Conservation (phyloP, 2,797 vertebrate species). For the Arctocebus calabarensis region DNA sequence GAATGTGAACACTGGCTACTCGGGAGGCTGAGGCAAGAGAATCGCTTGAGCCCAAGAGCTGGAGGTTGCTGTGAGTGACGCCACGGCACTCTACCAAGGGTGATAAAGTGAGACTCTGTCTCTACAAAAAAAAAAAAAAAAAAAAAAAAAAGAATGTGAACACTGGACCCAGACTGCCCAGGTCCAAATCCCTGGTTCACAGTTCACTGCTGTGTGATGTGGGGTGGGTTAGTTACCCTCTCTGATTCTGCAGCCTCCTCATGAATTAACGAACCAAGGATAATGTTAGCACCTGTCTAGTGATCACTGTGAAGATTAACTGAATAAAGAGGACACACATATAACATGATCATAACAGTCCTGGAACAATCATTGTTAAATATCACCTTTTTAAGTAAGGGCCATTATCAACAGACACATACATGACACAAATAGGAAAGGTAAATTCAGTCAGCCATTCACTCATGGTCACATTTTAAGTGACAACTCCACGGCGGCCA, state of each 20-base stretch:
- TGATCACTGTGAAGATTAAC: not conserved
- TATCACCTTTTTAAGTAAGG: not conserved
- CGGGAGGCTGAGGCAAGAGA: too few relatives aligned
- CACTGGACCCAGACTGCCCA: not conserved
- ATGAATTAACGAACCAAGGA: not conserved
- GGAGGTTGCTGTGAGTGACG: too few relatives aligned
- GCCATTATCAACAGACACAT: not conserved
- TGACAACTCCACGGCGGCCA: not conserved
- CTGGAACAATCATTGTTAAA: not conserved
- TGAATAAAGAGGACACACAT: too few relatives aligned
- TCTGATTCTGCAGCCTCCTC: not conserved
- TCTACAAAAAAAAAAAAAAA: not conserved
- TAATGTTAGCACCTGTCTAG: accelerated
- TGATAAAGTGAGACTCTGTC: not conserved
- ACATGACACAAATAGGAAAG: not conserved
- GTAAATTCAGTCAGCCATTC: not conserved
- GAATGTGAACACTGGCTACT: not conserved
- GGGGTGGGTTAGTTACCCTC: not conserved
- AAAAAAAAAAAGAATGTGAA: not conserved
- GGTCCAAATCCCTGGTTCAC: not conserved
- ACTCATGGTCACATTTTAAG: not conserved
- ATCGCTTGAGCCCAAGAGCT: too few relatives aligned
- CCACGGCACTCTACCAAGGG: too few relatives aligned
- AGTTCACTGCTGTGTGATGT: not conserved
- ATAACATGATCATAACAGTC: not conserved